These are phyloP conservation scores for Himantopus leucocephalus DNA, from an alignment of 2,113 vertebrate genomes.

Conservation along the genomic window DNA sequence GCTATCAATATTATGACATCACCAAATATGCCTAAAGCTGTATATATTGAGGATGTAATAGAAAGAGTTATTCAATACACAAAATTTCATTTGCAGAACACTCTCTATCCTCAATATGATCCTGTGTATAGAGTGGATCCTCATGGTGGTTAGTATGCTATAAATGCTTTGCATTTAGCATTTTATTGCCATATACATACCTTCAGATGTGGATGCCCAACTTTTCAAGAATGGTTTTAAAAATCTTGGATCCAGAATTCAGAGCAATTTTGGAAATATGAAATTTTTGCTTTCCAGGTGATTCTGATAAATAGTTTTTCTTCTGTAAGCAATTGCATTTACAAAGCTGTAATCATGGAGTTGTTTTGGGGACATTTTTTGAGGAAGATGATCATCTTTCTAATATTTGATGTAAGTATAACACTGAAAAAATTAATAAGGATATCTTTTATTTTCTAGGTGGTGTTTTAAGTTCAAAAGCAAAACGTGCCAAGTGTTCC, in stretches of 20 bases:
- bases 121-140: conserved; percentile 94
- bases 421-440: background rate
- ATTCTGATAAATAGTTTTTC: background rate
- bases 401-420: background rate
- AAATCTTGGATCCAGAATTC: background rate
- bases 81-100: conserved; percentile 98
- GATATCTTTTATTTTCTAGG: conserved; percentile 71
- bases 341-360: background rate
- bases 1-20: conserved; percentile 98
- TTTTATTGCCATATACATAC: too few relatives aligned
- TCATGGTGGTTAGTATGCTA: conserved; percentile 86
- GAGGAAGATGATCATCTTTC: background rate
- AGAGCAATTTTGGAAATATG: background rate
- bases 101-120: conserved; percentile 97
- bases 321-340: background rate
- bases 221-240: background rate
- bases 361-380: background rate
- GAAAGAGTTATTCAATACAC: conserved; percentile 96
- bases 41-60: conserved; percentile 97
- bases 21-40: conserved; percentile 94
- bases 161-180: too few relatives aligned
- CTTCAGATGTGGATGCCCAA: too few relatives aligned
- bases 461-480: conserved; percentile 92
- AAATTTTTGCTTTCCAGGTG: background rate
- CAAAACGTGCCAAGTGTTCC: conserved; percentile 96